Evolutionary conservation across 2,888 invertebrate species (phyloP).

Genomic region (Slavum lentiscoides): DNA sequence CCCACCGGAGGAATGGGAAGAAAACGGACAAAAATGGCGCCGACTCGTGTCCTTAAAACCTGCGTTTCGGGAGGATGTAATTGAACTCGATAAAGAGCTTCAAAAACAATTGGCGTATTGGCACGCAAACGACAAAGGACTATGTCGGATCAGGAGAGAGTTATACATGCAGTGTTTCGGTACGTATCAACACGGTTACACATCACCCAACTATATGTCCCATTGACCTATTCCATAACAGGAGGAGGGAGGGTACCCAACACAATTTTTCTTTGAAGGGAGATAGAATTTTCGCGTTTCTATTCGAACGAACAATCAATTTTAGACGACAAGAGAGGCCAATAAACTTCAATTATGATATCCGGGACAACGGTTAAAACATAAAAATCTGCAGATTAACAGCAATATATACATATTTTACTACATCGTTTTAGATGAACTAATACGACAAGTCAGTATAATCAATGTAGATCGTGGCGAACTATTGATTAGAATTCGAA

Average conservation of each 20-base stretch:
- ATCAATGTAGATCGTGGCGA: not conserved
- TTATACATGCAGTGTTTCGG: slow-evolving; percentile 15
- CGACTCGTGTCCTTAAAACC: not conserved
- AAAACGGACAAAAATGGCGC: slow-evolving; percentile 22
- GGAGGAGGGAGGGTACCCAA: no score
- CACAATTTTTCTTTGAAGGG: no score
- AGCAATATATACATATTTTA: not conserved
- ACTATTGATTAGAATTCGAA: slow-evolving; percentile 27
- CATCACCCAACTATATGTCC: no score
- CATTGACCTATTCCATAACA: no score
- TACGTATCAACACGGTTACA: not conserved
- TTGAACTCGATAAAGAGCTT: not conserved
- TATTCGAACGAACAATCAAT: no score
- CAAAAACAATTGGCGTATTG: not conserved
- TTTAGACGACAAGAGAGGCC: no score
- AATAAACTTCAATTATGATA: no score
- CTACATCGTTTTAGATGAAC: slow-evolving; percentile 17
- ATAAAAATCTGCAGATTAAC: no score
- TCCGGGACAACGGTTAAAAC: no score
- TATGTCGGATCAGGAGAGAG: slow-evolving; percentile 22
- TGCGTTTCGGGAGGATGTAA: not conserved
- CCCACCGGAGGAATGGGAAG: slow-evolving; percentile 23
- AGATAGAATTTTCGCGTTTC: no score
- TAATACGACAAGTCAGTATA: slow-evolving; percentile 17
- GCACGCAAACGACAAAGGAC: not conserved